Conservation (phyloP, 2,113 vertebrate genomes). For the Phalacrocorax aristotelis region DNA sequence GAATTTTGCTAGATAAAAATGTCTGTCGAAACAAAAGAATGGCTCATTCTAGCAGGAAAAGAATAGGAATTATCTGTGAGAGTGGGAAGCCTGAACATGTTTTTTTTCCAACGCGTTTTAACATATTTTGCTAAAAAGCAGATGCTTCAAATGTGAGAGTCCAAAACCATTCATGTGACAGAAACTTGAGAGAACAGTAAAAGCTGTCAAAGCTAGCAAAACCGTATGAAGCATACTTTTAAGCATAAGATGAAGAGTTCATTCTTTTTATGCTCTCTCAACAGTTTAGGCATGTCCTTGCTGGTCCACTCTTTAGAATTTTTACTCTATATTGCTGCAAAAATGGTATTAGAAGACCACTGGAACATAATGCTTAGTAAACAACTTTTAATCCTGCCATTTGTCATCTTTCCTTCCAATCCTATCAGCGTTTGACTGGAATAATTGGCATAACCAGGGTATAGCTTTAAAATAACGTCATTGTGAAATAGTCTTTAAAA, state of each 20-base stretch:
- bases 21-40: neutral
- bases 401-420: neutral
- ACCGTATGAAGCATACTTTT: neutral
- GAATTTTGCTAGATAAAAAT: neutral
- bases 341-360: neutral
- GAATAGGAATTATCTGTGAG: neutral
- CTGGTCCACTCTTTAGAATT: neutral
- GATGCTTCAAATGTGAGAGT: neutral
- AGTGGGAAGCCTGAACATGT: neutral
- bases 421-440: neutral
- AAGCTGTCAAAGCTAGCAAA: constrained; percentile 8
- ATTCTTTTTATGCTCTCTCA: neutral
- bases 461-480: neutral
- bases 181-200: neutral
- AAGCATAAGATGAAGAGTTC: neutral
- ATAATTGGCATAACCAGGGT: neutral
- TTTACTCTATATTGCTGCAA: neutral
- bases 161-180: neutral
- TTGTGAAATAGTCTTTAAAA: neutral
- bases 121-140: constrained; percentile 25
- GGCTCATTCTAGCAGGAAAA: neutral
- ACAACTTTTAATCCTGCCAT: neutral
- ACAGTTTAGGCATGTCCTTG: neutral
- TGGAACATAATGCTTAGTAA: neutral
- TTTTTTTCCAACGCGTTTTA: neutral